These are phyloP conservation scores for Nyctereutes procyonoides DNA, from an alignment of 2,113 vertebrate genomes.

Conservation along the genomic window DNA sequence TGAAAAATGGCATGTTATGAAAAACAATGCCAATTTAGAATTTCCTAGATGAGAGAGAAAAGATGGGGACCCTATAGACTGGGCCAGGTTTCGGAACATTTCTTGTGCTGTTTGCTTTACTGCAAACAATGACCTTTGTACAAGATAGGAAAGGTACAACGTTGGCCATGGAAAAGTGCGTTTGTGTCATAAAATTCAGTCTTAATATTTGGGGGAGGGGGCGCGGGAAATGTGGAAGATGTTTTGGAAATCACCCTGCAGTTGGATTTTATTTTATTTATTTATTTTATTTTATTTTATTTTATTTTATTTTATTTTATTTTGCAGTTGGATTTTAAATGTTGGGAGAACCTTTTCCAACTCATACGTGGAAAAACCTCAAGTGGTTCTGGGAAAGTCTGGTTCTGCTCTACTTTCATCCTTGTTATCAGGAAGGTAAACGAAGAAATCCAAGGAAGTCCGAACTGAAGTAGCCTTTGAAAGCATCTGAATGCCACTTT, in stretches of 20 bases:
- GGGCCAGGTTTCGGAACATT: slow-evolving; percentile 22
- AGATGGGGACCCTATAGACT: slow-evolving; percentile 43
- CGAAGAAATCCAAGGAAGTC: slow-evolving; percentile 58
- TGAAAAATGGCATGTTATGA: slow-evolving; percentile 75
- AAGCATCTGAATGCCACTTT: slow-evolving; percentile 25
- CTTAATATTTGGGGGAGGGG: neutral
- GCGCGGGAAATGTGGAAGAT: neutral
- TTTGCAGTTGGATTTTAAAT: slow-evolving; percentile 21
- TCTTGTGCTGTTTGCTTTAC: neutral
- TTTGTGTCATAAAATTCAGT: slow-evolving; percentile 6
- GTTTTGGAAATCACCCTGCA: slow-evolving; percentile 47
- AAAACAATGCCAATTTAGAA: slow-evolving; percentile 75
- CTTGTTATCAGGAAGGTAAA: slow-evolving; percentile 50
- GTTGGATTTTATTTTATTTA: neutral
- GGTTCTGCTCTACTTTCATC: neutral
- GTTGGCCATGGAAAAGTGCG: slow-evolving; percentile 24
- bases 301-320: no score
- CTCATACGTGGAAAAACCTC: neutral
- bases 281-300: neutral
- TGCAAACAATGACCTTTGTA: slow-evolving; percentile 57
- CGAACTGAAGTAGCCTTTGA: slow-evolving; percentile 36
- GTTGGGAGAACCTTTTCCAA: slow-evolving; percentile 50
- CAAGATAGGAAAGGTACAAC: slow-evolving; percentile 10
- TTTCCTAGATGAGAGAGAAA: slow-evolving; percentile 68
- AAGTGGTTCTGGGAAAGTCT: neutral